Percentiles rank a stretch among this genome's conserved stretches.
Evolutionary conservation across 2,113 vertebrate species (phyloP).

Genomic region (Ovis aries): ARS-UI_Ramb_v3.0 NC_056069.1:49121001-49121500

Average conservation of each 20-base stretch:
- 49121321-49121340: slow-evolving; percentile 41
- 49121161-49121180: neutral
- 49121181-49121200: neutral
- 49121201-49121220: slow-evolving; percentile 19
- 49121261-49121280: neutral
- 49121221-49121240: slow-evolving; percentile 17
- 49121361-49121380: slow-evolving; percentile 65
- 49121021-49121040: neutral
- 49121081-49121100: neutral
- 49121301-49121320: slow-evolving; percentile 37
- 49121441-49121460: neutral
- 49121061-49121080: neutral
- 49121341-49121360: slow-evolving; percentile 20
- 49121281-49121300: slow-evolving; percentile 16
- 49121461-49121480: slow-evolving; percentile 58
- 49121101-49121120: neutral
- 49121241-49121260: slow-evolving; percentile 32
- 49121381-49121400: slow-evolving; percentile 63
- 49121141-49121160: neutral
- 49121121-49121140: neutral
- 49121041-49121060: neutral
- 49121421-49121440: slow-evolving; percentile 67
- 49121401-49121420: slow-evolving; percentile 62
- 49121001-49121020: neutral
- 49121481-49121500: slow-evolving; percentile 37